These are phyloP conservation scores for Yponomeuta plumbellus DNA, from an alignment of 2,888 invertebrate species.

Conservation along the genomic window DNA sequence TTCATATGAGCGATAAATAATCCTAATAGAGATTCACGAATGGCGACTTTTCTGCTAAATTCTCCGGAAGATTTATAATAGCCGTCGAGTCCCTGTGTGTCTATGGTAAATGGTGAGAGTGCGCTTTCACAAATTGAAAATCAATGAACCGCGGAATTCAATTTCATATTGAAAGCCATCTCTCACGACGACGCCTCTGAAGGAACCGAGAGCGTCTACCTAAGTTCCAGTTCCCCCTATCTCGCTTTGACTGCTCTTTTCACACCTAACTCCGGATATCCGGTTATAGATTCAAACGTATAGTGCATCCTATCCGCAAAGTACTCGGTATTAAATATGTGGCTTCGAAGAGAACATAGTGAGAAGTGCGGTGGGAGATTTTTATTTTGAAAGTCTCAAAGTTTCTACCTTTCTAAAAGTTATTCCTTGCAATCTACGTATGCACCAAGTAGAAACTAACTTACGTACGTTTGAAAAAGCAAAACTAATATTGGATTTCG, in stretches of 20 bases:
- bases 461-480: too few species aligned
- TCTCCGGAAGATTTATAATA: slow-evolving; percentile 53
- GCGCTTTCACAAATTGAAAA: slow-evolving; percentile 75
- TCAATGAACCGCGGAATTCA: slow-evolving; percentile 81
- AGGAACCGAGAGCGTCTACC: slow-evolving; percentile 32
- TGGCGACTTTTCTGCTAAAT: not conserved
- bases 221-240: not conserved
- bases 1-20: not conserved
- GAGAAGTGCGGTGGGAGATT: not conserved
- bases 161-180: slow-evolving; percentile 80
- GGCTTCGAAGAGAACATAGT: not conserved
- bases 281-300: not conserved
- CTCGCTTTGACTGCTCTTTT: slow-evolving; percentile 16
- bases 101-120: slow-evolving; percentile 67
- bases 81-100: slow-evolving; percentile 46
- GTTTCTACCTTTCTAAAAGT: not conserved
- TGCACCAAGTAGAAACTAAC: not conserved
- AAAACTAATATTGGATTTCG: too few species aligned
- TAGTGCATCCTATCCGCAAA: not conserved
- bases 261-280: slow-evolving; percentile 4
- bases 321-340: not conserved
- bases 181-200: slow-evolving; percentile 59
- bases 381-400: not conserved
- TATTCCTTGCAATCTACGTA: not conserved
- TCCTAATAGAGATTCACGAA: slow-evolving; percentile 1